A percentile compares a stretch with the other conserved stretches of the same genome.
phyloP scores from a whole-genome alignment of 2,888 invertebrate genomes.

The Anoncus sp. region DNA sequence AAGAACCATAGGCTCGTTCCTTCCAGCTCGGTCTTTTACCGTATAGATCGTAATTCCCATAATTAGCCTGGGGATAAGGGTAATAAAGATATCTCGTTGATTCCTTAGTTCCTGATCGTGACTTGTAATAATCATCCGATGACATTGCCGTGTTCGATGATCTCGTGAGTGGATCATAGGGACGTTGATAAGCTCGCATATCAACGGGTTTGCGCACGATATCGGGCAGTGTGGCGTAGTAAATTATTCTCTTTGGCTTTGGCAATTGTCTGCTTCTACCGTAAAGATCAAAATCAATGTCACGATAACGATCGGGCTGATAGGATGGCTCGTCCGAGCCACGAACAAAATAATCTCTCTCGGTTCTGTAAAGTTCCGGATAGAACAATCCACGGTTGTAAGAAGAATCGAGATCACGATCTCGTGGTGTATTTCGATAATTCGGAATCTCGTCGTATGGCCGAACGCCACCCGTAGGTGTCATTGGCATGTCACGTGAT shows the following conservation, averaged over 20 bases:
- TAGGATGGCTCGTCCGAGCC: conserved; percentile 68
- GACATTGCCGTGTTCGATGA: conserved; percentile 58
- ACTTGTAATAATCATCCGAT: conserved; percentile 68
- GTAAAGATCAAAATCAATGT: conserved; percentile 76
- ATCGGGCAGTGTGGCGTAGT: conserved; percentile 82
- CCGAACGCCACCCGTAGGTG: conserved; percentile 37
- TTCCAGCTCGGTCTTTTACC: conserved; percentile 74
- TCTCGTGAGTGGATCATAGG: conserved; percentile 71
- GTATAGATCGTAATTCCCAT: conserved; percentile 73
- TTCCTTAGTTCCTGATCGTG: conserved; percentile 71
- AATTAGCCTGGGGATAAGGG: conserved; percentile 70
- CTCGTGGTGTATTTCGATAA: conserved; percentile 66
- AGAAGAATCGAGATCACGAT: conserved; percentile 68
- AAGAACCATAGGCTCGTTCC: conserved; percentile 67
- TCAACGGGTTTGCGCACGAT: conserved; percentile 81
- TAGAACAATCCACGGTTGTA: conserved; percentile 73
- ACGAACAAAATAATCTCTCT: conserved; percentile 77
- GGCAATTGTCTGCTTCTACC: conserved; percentile 73
- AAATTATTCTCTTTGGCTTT: conserved; percentile 81
- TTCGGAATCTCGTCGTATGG: conserved; percentile 73
- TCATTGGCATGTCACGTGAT: conserved; percentile 74
- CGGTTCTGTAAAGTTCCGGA: conserved; percentile 77
- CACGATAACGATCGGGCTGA: conserved; percentile 76
- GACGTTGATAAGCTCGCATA: conserved; percentile 74
- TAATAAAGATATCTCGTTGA: conserved; percentile 74